Base-by-base conservation (phyloP, 2,888 invertebrate genomes). In the Catocala fraxini region DNA sequence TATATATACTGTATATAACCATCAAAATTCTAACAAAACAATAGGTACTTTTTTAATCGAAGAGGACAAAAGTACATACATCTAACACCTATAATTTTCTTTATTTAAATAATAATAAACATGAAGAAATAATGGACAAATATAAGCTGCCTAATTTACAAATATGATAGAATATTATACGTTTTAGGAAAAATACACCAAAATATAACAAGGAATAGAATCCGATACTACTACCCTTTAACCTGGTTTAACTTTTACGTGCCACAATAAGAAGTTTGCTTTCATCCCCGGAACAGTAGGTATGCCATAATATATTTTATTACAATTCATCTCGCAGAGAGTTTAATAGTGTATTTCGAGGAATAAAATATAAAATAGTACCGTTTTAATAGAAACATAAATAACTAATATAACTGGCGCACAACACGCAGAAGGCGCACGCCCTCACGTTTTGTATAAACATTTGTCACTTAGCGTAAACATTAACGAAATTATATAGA, bases 401-500 rank as follows among this genome's bases (percentile, higher is more conserved):
- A 73, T 61, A 52, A 59, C 45, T 3, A 57, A 43, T 63, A 15
- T 11, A 59, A 58, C 52, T 51, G 25, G 25, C 43, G 41, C 49
- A 35, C 15, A 57, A 25, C 67, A 67, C 63, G 56, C 61, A 70
- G 49, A 55, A 55, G 35, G 42, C 6, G 15, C 52, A 64, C 56
- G 60, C 58, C 33, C 55, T 45, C 15, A 45, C 7, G 45, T 63
- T 57, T 57, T 49, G 58, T 48, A 41, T 15, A 70, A 64, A 62
- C 67, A 67, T 72, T 71, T 73, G 59, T 72, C 65, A 73, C 51
- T 64, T 72, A 35, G 39, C 58, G 49, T 59, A 59, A 70, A 74
- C 65, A 71, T 73, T 68, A 71, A 70, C 54, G 51, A 67, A 65
- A 71, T 65, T 64, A 57, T 70, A 66, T 57, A 64, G 69, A 73